Evolutionary conservation across 2,888 invertebrate genomes (phyloP).

Genomic region (Drosophila paracracens): DNA sequence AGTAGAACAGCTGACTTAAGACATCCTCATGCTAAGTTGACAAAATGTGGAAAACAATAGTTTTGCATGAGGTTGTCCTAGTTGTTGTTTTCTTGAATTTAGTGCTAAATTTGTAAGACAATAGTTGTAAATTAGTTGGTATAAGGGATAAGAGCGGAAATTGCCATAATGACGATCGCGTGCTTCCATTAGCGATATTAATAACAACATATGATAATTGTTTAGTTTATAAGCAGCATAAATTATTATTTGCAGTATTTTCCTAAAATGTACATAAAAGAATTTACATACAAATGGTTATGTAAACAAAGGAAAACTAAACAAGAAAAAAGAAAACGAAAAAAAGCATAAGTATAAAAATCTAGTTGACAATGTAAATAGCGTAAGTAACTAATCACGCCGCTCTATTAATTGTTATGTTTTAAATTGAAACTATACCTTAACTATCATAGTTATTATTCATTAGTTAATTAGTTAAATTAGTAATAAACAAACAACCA

Average conservation of each 20-base stretch:
- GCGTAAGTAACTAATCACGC: conserved; percentile 37
- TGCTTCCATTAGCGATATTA: conserved; percentile 81
- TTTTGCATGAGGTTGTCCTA: conserved; percentile 32
- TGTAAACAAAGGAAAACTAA: conserved; percentile 10
- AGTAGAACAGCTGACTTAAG: conserved; percentile 24
- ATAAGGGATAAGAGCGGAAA: conserved; percentile 51
- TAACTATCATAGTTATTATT: conserved; percentile 29
- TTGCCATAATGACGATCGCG: conserved; percentile 74
- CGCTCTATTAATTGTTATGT: conserved; percentile 71
- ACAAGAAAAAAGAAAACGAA: background rate
- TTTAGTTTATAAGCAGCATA: conserved; percentile 56
- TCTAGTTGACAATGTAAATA: conserved; percentile 51
- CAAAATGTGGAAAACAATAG: background rate
- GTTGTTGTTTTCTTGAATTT: conserved; percentile 50
- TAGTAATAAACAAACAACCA: conserved; percentile 65
- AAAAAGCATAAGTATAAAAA: conserved; percentile 12
- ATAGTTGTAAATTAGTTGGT: conserved; percentile 41
- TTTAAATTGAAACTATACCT: conserved; percentile 44
- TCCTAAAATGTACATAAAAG: conserved; percentile 72
- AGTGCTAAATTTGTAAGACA: conserved; percentile 38
- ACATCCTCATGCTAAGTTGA: conserved; percentile 29
- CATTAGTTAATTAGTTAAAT: conserved; percentile 53
- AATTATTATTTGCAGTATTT: conserved; percentile 77
- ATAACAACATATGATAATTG: conserved; percentile 59
- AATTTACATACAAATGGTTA: conserved; percentile 27